A percentile compares a stretch with the other conserved stretches of the same genome.
These are phyloP conservation scores for Anguilla anguilla DNA, from an alignment of 2,797 vertebrate species.

Conservation along the genomic window DNA sequence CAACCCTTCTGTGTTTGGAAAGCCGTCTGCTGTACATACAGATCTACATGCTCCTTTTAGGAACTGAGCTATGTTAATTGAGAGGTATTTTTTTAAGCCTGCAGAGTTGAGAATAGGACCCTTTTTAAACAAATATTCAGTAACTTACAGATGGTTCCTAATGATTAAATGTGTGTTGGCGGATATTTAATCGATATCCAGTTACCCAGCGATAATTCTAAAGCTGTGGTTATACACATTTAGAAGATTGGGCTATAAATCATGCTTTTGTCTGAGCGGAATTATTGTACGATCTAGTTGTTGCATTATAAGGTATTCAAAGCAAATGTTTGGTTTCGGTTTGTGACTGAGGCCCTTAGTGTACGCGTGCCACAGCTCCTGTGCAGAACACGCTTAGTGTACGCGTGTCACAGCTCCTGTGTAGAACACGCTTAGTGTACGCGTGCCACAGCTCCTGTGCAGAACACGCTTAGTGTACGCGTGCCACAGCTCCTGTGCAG, in stretches of 20 bases:
- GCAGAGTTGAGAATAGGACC: neutral
- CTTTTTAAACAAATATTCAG: neutral
- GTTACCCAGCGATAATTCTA: neutral
- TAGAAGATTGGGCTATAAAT: neutral
- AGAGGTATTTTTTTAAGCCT: neutral
- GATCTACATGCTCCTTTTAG: neutral
- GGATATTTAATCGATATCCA: conserved; percentile 10
- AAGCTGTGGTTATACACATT: neutral
- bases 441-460: too few relatives aligned
- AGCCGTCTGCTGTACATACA: neutral
- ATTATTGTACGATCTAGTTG: neutral
- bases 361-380: too few relatives aligned
- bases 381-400: too few relatives aligned
- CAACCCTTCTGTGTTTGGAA: neutral
- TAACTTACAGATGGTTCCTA: neutral
- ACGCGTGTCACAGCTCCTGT: too few relatives aligned
- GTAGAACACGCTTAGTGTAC: too few relatives aligned
- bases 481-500: conserved; percentile 23
- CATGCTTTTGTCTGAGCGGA: neutral
- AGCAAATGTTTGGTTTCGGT: neutral
- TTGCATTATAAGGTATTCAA: neutral
- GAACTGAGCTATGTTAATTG: neutral
- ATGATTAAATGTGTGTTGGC: neutral
- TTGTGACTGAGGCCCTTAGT: conserved; percentile 43
- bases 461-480: too few relatives aligned